Evolutionary conservation across 2,888 invertebrate species (phyloP), one percentile per base, ranked within the genome.

Genomic region (Notodonta dromedarius): DNA sequence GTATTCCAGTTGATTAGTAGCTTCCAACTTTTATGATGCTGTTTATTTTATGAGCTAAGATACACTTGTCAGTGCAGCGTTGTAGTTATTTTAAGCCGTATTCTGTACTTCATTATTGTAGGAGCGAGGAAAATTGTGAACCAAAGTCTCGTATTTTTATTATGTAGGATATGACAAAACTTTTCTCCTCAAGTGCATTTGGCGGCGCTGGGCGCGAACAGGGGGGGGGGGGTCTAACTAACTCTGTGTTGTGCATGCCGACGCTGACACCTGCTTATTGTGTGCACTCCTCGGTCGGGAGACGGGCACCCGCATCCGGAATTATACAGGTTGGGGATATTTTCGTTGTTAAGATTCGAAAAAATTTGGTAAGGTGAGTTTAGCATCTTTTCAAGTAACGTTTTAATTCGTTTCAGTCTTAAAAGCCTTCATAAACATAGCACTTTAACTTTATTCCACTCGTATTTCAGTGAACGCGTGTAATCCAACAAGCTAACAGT

Each of bases 241-340:
- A 74, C 56, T 73, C 66, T 59, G 61, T 64, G 63, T 61, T 57
- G 56, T 53, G 71, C 73, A 63, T 66, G 57, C 51, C 48, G 61
- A 61, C 62, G 39, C 52, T 35, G 51, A 42, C 66, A 72, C 71
- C 63, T 71, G 66, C 58, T 73, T 71, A 61, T 54, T 65, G 63
- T 63, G 69, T 65, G 63, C 56, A 51, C 52, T 59, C 14, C 52
- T n/a, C 51, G 5, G 52, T 60, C 58, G 8, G 53, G 35, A 65
- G 62, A 60, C 70, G 59, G 24, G 24, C 24, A 24, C 24, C 24
- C 24, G 24, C 24, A 24, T 2, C 24, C 24, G 24, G 24, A 24
- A 24, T 24, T 24, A 24, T 24, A 24, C 2, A 24, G 2, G 2
- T 24, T 24, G 24, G 24, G 24, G 24, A 24, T 24, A 24, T 24